Conservation (phyloP, 1,140 invertebrate genomes). For the Nasonia longicornis region DNA sequence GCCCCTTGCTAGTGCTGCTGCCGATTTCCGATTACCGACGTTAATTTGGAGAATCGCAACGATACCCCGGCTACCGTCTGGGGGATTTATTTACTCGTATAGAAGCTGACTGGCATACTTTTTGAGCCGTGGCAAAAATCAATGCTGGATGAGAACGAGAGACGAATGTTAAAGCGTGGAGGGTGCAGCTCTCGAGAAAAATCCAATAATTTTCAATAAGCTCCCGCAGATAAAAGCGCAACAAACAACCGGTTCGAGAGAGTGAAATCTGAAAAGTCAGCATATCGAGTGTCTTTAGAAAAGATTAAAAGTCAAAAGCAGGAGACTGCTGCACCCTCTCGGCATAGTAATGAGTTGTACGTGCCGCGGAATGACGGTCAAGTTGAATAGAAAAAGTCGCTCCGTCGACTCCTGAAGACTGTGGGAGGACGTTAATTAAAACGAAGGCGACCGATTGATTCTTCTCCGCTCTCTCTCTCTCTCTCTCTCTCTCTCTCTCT, state of each 20-base stretch:
- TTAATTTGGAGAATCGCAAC: constrained; percentile 65
- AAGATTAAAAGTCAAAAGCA: constrained; percentile 10
- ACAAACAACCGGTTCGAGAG: neutral
- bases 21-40: constrained; percentile 63
- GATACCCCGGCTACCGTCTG: constrained; percentile 49
- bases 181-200: too few species aligned
- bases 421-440: constrained; percentile 31
- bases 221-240: too few species aligned
- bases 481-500: neutral
- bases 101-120: too few species aligned
- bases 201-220: too few species aligned
- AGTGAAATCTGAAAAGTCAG: constrained; percentile 1
- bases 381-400: constrained; percentile 34
- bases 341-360: constrained; percentile 35
- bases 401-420: neutral
- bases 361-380: constrained; percentile 37
- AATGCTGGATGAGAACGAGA: too few species aligned
- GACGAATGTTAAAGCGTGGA: too few species aligned
- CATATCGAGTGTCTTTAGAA: neutral
- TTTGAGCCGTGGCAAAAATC: too few species aligned
- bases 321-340: neutral
- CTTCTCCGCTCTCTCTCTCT: neutral
- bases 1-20: constrained; percentile 38
- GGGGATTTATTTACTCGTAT: too few species aligned
- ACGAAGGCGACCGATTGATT: constrained; percentile 38